Percentiles rank a stretch among this genome's conserved stretches.
Conservation (phyloP, 2,113 vertebrate genomes). For the Hystrix cristata region DNA sequence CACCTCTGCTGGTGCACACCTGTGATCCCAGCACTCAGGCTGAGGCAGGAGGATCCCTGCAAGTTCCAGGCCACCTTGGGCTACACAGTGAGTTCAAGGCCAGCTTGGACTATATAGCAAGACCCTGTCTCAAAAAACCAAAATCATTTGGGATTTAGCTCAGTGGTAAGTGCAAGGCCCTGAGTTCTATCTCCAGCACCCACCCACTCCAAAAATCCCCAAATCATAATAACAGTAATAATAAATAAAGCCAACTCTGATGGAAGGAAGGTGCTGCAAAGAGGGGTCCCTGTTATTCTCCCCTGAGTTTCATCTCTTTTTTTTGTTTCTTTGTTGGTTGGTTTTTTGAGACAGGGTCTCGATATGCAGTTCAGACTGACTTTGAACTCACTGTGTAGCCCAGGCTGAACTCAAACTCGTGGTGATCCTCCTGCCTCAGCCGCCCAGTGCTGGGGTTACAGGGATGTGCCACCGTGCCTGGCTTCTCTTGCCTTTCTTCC, state of each 20-base stretch:
- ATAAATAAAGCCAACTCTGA: background rate
- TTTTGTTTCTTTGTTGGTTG: background rate
- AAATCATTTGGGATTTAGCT: background rate
- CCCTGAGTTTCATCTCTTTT: background rate
- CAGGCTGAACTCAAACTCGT: background rate
- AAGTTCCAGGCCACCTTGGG: background rate
- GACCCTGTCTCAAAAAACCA: background rate
- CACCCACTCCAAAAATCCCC: no score
- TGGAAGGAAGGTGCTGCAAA: background rate
- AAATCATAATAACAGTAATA: background rate
- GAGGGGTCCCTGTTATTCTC: background rate
- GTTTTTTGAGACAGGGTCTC: background rate
- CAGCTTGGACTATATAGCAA: no score
- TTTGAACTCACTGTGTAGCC: no score
- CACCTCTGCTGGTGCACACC: background rate
- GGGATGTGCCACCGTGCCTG: background rate
- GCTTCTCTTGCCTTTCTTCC: background rate
- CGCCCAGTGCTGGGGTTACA: background rate
- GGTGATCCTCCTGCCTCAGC: background rate
- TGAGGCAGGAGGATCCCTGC: background rate
- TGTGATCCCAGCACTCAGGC: background rate
- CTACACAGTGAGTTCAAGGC: no score
- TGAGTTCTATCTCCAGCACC: no score
- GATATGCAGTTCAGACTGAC: background rate
- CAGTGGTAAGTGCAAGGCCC: no score